A percentile compares a stretch with the other conserved stretches of the same genome.
These are phyloP conservation scores for Dromococcyx pavoninus DNA, from an alignment of 2,797 vertebrate species.

Conservation along the genomic window DNA sequence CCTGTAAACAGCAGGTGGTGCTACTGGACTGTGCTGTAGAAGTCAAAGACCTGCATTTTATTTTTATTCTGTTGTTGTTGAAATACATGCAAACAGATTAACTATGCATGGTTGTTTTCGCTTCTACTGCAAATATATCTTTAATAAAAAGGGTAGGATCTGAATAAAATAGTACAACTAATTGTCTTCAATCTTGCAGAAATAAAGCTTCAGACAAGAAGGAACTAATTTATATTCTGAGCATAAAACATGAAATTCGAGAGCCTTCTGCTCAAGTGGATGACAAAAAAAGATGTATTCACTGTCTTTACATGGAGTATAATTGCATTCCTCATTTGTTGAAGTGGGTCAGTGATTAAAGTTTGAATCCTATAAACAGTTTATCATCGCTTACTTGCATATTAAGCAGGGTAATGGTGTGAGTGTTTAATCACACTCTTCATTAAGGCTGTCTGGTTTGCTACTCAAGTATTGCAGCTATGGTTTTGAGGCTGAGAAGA, in stretches of 20 bases:
- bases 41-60: not conserved
- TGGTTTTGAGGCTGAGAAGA: not conserved
- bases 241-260: not conserved
- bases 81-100: not conserved
- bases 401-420: not conserved
- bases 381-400: not conserved
- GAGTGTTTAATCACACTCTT: not conserved
- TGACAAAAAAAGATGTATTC: not conserved
- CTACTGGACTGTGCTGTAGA: not conserved
- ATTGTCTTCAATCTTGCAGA: not conserved
- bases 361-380: not conserved
- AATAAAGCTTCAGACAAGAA: not conserved
- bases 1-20: constrained; percentile 10
- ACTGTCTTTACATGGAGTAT: not conserved
- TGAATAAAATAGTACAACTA: not conserved
- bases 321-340: constrained; percentile 11
- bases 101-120: not conserved
- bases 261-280: not conserved
- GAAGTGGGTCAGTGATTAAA: constrained; percentile 39
- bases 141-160: not conserved
- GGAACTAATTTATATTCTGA: constrained; percentile 26
- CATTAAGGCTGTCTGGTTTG: not conserved
- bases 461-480: not conserved
- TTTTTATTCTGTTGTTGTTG: not conserved
- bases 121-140: not conserved